Evolutionary conservation across 2,113 vertebrate genomes (phyloP), one percentile per base, ranked within the genome.

Genomic region (Merops nubicus): DNA sequence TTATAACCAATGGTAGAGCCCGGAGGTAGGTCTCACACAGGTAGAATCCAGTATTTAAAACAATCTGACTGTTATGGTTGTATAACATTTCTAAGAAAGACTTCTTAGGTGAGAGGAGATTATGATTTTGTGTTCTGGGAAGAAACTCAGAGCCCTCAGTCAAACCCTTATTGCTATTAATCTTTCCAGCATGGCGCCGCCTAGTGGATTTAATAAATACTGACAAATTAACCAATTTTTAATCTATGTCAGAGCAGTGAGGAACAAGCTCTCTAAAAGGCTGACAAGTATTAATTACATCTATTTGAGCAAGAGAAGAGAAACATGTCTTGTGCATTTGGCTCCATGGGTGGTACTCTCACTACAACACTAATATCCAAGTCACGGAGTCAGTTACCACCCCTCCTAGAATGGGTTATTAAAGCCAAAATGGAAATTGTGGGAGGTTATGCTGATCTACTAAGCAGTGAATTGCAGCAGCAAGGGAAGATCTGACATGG

Each of bases 401-500:
- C 47, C 7, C 9, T 54, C 31, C 6, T 43, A 50, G 38, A 22
- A 22, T 63, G 15, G 15, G 63, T 34, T 40, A n/a, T 60, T 26
- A 42, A 22, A 18, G 33, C 9, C 36, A 45, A 43, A 16, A 43
- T 48, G 59, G 56, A 23, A 67, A 48, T 36, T 23, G 9, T 11
- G 6, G 15, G 12, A 31, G 79, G 15, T 29, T 43, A 12, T 1
- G 2, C 28, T 28, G 23, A 11, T 54, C 13, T 2, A 5, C 8
- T 23, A 42, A 53, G 31, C 42, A 36, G 17, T 29, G 69, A 54
- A 45, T 78, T 11, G 14, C 56, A 59, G 14, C 56, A 59, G 26
- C 0, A 0, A 36, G 5, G 25, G 38, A 82, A 60, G 19, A 77
- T 40, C 12, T 2, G 0, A 42, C n/a, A 18, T 15, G 21, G 29